Evolutionary conservation across 2,797 vertebrate genomes (phyloP).

Genomic region (Gallinago solitaria): DNA sequence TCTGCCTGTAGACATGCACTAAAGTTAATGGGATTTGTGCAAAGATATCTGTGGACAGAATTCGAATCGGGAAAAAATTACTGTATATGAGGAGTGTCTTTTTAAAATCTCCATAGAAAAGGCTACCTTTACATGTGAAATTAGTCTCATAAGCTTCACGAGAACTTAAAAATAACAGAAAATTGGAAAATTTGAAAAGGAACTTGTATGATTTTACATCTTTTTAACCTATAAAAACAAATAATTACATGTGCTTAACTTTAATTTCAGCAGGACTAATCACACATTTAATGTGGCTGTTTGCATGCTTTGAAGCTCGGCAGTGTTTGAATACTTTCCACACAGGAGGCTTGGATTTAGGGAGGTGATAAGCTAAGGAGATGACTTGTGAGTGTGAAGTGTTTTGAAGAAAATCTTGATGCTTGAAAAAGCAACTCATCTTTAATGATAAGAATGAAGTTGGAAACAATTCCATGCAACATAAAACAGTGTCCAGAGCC

Average conservation of each 20-base stretch:
- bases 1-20: constrained; percentile 4
- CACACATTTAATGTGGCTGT: neutral
- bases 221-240: neutral
- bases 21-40: constrained; percentile 39
- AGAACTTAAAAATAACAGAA: neutral
- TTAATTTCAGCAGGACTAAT: neutral
- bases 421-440: neutral
- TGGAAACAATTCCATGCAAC: neutral
- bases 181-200: neutral
- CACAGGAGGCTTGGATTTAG: neutral
- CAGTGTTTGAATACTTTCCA: neutral
- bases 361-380: neutral
- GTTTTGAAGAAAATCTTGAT: neutral
- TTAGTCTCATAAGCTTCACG: neutral
- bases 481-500: neutral
- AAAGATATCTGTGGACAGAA: neutral
- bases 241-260: neutral
- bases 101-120: neutral
- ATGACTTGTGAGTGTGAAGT: neutral
- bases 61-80: neutral
- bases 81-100: neutral
- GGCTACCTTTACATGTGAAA: neutral
- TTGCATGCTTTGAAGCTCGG: neutral
- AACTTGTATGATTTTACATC: neutral
- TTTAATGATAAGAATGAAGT: neutral